phyloP scores from a whole-genome alignment of 2,797 vertebrate genomes.

The Philypnodon macrostomus region DNA sequence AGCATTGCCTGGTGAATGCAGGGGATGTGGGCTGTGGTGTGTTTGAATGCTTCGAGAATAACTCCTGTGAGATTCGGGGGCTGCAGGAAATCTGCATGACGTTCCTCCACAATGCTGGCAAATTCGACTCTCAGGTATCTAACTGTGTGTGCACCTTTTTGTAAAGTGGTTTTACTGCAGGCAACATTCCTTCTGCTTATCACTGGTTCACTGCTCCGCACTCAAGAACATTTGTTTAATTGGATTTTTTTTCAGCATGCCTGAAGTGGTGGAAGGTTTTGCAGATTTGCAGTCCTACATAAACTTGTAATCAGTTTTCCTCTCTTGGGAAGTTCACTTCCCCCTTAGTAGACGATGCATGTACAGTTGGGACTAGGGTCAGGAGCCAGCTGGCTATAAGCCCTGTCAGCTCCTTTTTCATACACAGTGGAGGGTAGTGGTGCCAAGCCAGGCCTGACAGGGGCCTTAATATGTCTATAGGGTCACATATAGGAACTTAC shows the following conservation, averaged over 20 bases:
- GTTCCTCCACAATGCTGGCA: conserved; percentile 98
- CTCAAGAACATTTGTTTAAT: conserved; percentile 27
- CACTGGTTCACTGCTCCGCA: conserved; percentile 24
- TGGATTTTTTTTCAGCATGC: conserved; percentile 11
- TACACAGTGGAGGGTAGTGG: conserved; percentile 50
- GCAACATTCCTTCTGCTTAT: conserved; percentile 43
- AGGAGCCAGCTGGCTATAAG: conserved; percentile 60
- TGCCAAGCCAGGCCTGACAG: conserved; percentile 48
- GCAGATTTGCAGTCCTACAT: conserved; percentile 20
- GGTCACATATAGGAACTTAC: conserved; percentile 49
- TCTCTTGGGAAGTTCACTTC: conserved; percentile 50
- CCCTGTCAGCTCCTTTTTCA: conserved; percentile 67
- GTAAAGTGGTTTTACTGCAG: conserved; percentile 37
- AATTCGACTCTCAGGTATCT: conserved; percentile 98
- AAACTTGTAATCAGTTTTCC: conserved; percentile 34
- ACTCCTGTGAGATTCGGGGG: conserved; percentile 97
- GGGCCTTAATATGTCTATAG: conserved; percentile 52
- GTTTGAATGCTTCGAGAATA: conserved; percentile 99
- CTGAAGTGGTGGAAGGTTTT: conserved; percentile 21
- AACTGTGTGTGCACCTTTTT: conserved; percentile 30
- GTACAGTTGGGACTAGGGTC: conserved; percentile 40
- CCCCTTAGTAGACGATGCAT: conserved; percentile 43
- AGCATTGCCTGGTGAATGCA: conserved; percentile 96
- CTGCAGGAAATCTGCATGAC: conserved; percentile 98
- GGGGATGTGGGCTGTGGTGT: conserved; percentile 97